Base-by-base conservation (phyloP, 1,140 invertebrate species). In the Pantala flavescens region DNA sequence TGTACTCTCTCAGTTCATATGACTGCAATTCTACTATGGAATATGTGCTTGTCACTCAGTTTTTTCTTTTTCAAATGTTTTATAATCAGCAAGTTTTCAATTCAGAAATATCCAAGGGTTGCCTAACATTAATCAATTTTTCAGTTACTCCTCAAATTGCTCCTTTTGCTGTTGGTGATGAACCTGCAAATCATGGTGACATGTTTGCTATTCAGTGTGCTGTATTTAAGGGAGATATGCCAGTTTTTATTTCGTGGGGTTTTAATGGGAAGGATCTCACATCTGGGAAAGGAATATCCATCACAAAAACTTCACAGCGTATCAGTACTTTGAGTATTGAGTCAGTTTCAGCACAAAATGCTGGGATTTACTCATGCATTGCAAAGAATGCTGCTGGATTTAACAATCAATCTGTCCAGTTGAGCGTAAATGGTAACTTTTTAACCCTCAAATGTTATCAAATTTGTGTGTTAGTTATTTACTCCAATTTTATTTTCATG, bases 311-410 rank as follows among this genome's bases (percentile, higher is more conserved):
- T 74, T 85, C 84, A 79, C 85, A 86, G 81, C 86, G 88, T 77
- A 87, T 88, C 28, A 90, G 88, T 73, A 87, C 88, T 63, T 79
- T 88, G 77, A 87, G 83, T 78, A 92, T 93, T 76, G 90, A 92
- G 77, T 88, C 89, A 19, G 89, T 91, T 5, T 87, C 87, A 79
- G 88, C 89, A 74, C 85, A 86, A 76, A 89, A 92, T 82, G 88
- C 87, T 77, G 92, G 91, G 63, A 90, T 92, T 80, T 93, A 92
- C 78, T 91, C 89, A 23, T 93, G 92, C 79, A 85, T 86, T 23
- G 93, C 91, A 21, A 89, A 86, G 77, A 96, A 95, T 82, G 83
- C 82, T 71, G 91, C 90, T 49, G 90, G 90, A 71, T 86, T 85
- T 23, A 86, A 86, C 36, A 87, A 87, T 76, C 88, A 90, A 80